phyloP scores from a whole-genome alignment of 2,888 invertebrate genomes.

The Limnephilus lunatus region DNA sequence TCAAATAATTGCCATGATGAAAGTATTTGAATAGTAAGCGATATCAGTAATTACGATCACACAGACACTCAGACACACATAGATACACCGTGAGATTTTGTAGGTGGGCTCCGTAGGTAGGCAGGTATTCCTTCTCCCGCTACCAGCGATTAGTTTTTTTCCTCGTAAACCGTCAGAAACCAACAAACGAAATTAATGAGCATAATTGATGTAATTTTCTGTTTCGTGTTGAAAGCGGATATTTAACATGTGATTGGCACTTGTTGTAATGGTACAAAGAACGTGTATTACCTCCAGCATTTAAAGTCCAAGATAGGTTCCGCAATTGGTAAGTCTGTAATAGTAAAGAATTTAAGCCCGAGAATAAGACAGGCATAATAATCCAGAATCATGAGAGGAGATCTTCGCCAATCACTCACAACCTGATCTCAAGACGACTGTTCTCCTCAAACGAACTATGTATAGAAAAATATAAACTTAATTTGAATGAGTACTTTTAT shows the following conservation, averaged over 20 bases:
- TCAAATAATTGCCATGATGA: neutral
- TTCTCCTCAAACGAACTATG: neutral
- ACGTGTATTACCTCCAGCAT: neutral
- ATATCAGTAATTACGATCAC: neutral
- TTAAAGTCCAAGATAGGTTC: neutral
- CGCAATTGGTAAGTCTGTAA: neutral
- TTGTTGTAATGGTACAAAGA: slow-evolving; percentile 26
- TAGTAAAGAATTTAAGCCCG: neutral
- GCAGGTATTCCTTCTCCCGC: neutral
- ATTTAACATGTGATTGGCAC: slow-evolving; percentile 42
- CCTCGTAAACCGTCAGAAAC: neutral
- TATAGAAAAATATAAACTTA: neutral
- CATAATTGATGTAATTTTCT: slow-evolving; percentile 24
- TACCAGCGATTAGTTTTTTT: neutral
- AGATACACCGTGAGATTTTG: neutral
- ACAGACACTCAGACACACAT: neutral
- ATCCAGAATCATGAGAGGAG: neutral
- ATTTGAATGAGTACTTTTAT: too few relatives aligned
- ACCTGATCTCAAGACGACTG: neutral
- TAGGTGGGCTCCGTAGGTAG: neutral
- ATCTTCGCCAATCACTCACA: neutral
- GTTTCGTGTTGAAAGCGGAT: slow-evolving; percentile 6
- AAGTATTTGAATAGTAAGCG: neutral
- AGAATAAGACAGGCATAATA: neutral
- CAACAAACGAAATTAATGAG: slow-evolving; percentile 22